Evolutionary conservation across 2,888 invertebrate genomes (phyloP), one percentile per base, ranked within the genome.

Genomic region (Zonitis immaculata): DNA sequence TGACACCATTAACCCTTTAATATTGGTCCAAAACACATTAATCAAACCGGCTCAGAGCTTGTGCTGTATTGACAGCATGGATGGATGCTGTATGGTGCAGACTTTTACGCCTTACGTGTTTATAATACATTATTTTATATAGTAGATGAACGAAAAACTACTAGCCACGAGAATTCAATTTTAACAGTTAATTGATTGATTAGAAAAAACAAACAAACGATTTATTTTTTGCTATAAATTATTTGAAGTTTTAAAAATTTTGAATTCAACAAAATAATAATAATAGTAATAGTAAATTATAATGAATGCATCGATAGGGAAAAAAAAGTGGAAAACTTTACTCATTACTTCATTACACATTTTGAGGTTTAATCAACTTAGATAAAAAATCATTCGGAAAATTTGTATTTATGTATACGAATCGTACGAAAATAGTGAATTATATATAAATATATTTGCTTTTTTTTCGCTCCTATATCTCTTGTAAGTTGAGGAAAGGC

Each of bases 1-100:
- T 66, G 66, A 66, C 65, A 62, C 62, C 65, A 65, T 67, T 67
- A 68, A 68, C 68, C 66, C 68, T 67, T 68, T 67, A 66, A 68
- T 68, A 66, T 63, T 59, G 58, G 52, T 54, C 57, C n/a, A n/a
- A 14, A 8, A 51, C 62, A 65, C 68, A 66, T 68, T 68, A 67
- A 68, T 68, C 68, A 68, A 65, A 42, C 42, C 3, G 25, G 16
- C 18, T 20, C 14, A 9, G 5, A 20, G 9, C 51, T 44, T 26
- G 49, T 27, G 47, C 30, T 35, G 54, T 47, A 53, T 49, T 35
- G 52, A 53, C 44, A 45, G 18, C n/a, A 20, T 39, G 9, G 46
- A 12, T 39, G n/a, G n/a, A n/a, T n/a, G n/a, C n/a, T n/a, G n/a
- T n/a, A n/a, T 42, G 43, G 44, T 47, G 26, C 30, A n/a, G 49